Conservation (phyloP, 2,113 vertebrate genomes). For the Pelecanoides urinatrix region DNA sequence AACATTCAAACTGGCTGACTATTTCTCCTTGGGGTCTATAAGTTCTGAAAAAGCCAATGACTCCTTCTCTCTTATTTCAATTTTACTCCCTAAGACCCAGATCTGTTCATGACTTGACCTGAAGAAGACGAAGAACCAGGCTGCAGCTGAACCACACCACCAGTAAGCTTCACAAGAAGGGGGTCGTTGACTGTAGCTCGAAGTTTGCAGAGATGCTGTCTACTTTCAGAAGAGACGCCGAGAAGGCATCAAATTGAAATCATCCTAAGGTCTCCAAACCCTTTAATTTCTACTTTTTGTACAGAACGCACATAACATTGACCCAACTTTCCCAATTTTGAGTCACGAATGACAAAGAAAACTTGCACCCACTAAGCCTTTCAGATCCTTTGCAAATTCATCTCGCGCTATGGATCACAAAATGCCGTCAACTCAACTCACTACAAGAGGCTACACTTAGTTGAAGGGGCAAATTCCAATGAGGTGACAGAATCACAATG, state of each 20-base stretch:
- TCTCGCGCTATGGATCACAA: background rate
- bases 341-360: background rate
- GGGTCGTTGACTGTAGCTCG: background rate
- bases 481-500: background rate
- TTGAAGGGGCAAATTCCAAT: background rate
- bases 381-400: background rate
- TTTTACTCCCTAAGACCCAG: background rate
- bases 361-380: background rate
- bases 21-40: background rate
- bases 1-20: background rate
- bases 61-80: background rate
- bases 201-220: background rate
- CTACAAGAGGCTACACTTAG: fast-evolving
- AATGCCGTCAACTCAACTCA: background rate
- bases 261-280: background rate
- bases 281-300: background rate
- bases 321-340: background rate
- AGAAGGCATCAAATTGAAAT: background rate
- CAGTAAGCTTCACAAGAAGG: background rate
- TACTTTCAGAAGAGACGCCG: background rate
- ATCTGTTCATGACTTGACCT: background rate
- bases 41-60: background rate
- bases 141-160: background rate
- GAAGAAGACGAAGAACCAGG: background rate
- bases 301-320: fast-evolving